phyloP scores from a whole-genome alignment of 2,888 invertebrate species.

The Clivina fossor region DNA sequence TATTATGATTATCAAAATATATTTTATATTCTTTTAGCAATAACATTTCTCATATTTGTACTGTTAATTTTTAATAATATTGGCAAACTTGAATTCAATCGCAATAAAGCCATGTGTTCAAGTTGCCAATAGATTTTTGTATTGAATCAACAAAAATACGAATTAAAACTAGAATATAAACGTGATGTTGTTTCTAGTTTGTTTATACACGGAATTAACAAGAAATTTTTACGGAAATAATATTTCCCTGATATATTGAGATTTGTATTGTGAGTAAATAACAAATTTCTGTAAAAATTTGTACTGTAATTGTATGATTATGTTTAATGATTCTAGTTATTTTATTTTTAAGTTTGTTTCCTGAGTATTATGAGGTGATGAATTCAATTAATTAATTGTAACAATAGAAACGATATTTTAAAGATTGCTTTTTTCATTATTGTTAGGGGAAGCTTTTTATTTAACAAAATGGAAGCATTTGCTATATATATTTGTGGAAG shows the following conservation, averaged over 20 bases:
- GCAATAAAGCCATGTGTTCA: no score
- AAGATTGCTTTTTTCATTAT: slow-evolving; percentile 32
- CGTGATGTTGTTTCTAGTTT: slow-evolving; percentile 3
- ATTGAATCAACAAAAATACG: no score
- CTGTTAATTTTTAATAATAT: no score
- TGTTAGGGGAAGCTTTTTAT: slow-evolving; percentile 31
- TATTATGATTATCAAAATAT: no score
- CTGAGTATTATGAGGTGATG: slow-evolving; percentile 29
- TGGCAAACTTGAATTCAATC: no score
- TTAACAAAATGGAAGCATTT: slow-evolving; percentile 33
- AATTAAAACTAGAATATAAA: no score
- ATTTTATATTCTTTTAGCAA: no score
- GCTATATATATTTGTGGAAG: slow-evolving; percentile 27
- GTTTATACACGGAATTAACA: slow-evolving; percentile 5
- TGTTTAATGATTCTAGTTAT: slow-evolving; percentile 1
- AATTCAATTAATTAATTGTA: slow-evolving; percentile 27
- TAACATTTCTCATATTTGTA: no score
- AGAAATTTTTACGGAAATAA: slow-evolving; percentile 15
- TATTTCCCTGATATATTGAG: not conserved
- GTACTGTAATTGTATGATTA: slow-evolving; percentile 29
- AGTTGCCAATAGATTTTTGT: no score
- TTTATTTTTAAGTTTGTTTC: no score
- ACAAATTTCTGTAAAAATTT: slow-evolving; percentile 18
- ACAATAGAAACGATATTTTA: no score
- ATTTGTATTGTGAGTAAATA: slow-evolving; percentile 21